Evolutionary conservation across 2,797 vertebrate species (phyloP).

Genomic region (Loriculus beryllinus): DNA sequence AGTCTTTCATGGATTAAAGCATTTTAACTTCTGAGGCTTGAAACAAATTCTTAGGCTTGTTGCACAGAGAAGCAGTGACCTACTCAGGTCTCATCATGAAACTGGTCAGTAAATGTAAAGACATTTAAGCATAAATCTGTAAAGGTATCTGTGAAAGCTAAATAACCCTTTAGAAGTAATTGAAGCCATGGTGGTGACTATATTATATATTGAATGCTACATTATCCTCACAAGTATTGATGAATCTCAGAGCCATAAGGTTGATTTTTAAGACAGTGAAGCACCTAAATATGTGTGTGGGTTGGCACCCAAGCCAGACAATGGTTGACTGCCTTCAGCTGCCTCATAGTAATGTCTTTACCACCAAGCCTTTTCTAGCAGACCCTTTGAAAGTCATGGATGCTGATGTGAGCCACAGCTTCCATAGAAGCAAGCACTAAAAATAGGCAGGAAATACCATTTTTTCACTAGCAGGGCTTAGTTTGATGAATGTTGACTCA

Average conservation of each 20-base stretch:
- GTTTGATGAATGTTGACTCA: neutral
- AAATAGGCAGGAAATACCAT: neutral
- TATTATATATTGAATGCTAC: neutral
- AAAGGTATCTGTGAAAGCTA: neutral
- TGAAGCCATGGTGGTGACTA: neutral
- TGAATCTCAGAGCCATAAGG: neutral
- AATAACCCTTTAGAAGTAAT: neutral
- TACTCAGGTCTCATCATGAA: neutral
- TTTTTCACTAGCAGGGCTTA: neutral
- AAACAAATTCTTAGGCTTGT: neutral
- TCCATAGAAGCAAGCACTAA: neutral
- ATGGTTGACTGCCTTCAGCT: neutral
- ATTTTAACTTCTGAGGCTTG: neutral
- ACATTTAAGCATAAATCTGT: neutral
- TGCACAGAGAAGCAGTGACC: neutral
- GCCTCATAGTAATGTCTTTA: neutral
- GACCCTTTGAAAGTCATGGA: neutral
- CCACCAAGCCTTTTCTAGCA: neutral
- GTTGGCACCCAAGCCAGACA: neutral
- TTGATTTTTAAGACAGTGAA: neutral
- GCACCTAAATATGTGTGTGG: rapidly evolving
- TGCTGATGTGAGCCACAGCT: neutral
- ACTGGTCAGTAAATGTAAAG: neutral
- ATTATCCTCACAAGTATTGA: neutral
- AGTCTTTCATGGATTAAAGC: neutral